Conservation (phyloP, 1,140 invertebrate genomes). For the Pogonognathellus flavescens region DNA sequence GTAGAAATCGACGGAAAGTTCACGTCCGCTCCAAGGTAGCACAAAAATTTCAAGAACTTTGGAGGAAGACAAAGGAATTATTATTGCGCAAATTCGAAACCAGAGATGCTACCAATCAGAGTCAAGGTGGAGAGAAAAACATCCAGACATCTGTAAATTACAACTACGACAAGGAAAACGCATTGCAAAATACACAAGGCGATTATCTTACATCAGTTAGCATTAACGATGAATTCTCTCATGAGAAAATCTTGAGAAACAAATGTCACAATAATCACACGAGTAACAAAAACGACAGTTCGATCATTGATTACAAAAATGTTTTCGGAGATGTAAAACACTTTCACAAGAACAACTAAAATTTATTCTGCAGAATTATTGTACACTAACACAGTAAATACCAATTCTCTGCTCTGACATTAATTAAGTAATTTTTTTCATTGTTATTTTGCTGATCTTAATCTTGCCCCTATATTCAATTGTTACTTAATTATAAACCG, state of each 20-base stretch:
- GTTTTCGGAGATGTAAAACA: background rate
- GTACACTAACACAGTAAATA: too few species aligned
- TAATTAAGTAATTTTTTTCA: too few species aligned
- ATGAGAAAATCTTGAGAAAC: too few species aligned
- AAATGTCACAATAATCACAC: background rate
- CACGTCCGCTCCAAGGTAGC: background rate
- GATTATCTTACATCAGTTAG: background rate
- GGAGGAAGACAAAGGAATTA: conserved; percentile 19
- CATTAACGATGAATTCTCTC: conserved; percentile 15
- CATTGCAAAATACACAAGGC: background rate
- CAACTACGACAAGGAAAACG: background rate
- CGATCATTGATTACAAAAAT: background rate
- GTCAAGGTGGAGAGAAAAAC: background rate
- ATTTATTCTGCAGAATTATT: background rate
- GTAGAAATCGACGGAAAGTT: background rate
- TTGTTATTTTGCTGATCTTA: too few species aligned
- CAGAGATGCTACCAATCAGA: background rate
- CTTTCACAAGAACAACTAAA: conserved; percentile 26
- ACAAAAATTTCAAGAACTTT: conserved; percentile 9
- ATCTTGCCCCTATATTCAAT: too few species aligned
- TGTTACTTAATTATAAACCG: too few species aligned
- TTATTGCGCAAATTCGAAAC: background rate
- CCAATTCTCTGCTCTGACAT: too few species aligned
- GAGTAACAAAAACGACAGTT: background rate
- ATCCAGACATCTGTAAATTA: too few species aligned